These are phyloP conservation scores for Spatulosminthurus flaviceps DNA, from an alignment of 2,888 invertebrate genomes.

Conservation along the genomic window DNA sequence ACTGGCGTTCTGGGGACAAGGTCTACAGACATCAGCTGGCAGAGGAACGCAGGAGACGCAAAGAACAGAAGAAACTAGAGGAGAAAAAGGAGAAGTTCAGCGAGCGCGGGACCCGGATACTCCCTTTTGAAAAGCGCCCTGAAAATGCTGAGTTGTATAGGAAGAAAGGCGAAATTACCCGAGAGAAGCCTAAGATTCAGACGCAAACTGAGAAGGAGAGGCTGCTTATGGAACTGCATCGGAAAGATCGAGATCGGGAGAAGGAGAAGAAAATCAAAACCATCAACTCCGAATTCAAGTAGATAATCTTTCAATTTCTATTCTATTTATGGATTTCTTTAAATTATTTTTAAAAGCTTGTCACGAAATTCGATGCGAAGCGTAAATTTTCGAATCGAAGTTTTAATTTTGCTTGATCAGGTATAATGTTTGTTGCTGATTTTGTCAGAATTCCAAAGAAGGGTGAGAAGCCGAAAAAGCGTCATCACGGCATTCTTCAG, in stretches of 20 bases:
- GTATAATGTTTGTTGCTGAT: no score
- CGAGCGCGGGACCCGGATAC: conserved; percentile 37
- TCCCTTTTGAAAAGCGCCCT: conserved; percentile 48
- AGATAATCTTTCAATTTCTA: background rate
- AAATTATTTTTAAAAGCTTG: background rate
- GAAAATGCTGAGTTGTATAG: background rate
- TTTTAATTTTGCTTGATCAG: no score
- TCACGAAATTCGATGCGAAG: no score
- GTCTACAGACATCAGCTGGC: conserved; percentile 10
- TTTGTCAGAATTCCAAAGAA: conserved; percentile 39
- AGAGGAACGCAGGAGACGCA: conserved; percentile 20
- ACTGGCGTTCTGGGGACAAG: conserved; percentile 31
- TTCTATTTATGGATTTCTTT: background rate
- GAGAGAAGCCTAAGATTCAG: conserved; percentile 40
- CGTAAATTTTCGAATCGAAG: no score
- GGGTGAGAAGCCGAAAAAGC: background rate
- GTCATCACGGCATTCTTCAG: background rate
- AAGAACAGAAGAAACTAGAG: conserved; percentile 20
- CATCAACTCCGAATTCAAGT: background rate
- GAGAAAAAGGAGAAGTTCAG: conserved; percentile 32
- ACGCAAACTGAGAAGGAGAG: conserved; percentile 28
- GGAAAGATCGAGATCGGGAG: conserved; percentile 24
- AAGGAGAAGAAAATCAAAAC: conserved; percentile 29
- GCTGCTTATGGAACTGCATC: conserved; percentile 23
- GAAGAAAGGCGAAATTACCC: conserved; percentile 12